A percentile compares a stretch with the other conserved stretches of the same genome.
phyloP scores from a whole-genome alignment of 1,140 invertebrate species.

The Notospermus geniculatus region DNA sequence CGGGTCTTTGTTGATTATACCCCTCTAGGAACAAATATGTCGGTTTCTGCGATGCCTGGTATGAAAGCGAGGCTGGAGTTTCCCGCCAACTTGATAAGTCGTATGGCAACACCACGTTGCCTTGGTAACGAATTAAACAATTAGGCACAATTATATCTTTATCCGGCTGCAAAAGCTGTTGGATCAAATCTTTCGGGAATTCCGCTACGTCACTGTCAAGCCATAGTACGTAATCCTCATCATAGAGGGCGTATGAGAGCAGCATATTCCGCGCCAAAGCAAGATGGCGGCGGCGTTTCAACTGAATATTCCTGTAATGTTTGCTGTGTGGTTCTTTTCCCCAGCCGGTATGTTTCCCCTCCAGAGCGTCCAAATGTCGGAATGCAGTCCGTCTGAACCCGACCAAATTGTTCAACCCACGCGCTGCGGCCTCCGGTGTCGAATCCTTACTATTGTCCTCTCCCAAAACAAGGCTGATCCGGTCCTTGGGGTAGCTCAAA shows the following conservation, averaged over 20 bases:
- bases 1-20: conserved; percentile 29
- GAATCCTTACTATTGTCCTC: conserved; percentile 46
- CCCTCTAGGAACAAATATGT: conserved; percentile 43
- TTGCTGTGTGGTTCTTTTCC: conserved; percentile 12
- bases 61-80: conserved; percentile 33
- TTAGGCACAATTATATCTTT: conserved; percentile 38
- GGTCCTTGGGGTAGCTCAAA: conserved; percentile 38
- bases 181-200: conserved; percentile 37
- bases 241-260: conserved; percentile 25
- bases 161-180: conserved; percentile 40
- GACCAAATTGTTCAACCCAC: conserved; percentile 28
- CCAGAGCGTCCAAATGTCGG: conserved; percentile 33
- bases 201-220: conserved; percentile 42
- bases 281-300: conserved; percentile 35
- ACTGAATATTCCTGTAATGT: conserved; percentile 32
- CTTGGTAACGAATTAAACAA: conserved; percentile 30
- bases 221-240: conserved; percentile 41
- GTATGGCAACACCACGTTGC: conserved; percentile 32
- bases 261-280: conserved; percentile 42
- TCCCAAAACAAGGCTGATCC: conserved; percentile 43
- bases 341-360: conserved; percentile 1
- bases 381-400: conserved; percentile 29
- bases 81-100: conserved; percentile 52
- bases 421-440: conserved; percentile 29
- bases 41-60: conserved; percentile 23